These are phyloP conservation scores for Bostrychus sinensis DNA, from an alignment of 2,113 vertebrate species.

Conservation along the genomic window DNA sequence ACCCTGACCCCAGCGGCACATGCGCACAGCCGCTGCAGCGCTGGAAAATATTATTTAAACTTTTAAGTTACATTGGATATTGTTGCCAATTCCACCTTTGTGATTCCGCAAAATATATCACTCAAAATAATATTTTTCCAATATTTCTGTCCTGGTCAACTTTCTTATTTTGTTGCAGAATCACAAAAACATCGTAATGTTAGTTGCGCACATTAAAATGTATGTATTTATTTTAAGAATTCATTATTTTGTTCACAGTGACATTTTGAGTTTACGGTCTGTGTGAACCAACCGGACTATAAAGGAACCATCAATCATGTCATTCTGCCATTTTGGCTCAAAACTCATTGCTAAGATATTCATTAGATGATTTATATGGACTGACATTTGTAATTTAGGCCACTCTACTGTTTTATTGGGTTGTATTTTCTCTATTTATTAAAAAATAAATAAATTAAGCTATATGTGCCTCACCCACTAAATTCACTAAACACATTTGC, in stretches of 20 bases:
- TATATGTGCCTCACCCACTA: not conserved
- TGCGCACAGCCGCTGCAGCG: slow-evolving; percentile 38
- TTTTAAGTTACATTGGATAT: too few relatives aligned
- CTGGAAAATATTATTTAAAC: accelerated
- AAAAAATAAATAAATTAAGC: not conserved
- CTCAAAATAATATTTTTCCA: too few relatives aligned
- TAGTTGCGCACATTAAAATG: too few relatives aligned
- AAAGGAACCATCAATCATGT: not conserved
- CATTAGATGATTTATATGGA: not conserved
- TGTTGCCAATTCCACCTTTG: too few relatives aligned
- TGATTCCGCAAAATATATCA: too few relatives aligned
- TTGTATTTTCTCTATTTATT: not conserved
- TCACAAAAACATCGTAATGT: too few relatives aligned
- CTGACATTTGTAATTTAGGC: not conserved
- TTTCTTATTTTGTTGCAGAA: too few relatives aligned
- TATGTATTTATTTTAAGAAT: slow-evolving; percentile 27
- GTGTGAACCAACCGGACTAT: not conserved
- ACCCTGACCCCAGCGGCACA: slow-evolving; percentile 71
- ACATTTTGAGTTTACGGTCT: too few relatives aligned
- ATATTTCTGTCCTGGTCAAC: too few relatives aligned
- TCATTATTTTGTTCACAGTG: too few relatives aligned
- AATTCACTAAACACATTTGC: slow-evolving; percentile 24
- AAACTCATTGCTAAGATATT: slow-evolving; percentile 35
- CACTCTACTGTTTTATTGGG: not conserved
- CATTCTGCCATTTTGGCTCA: slow-evolving; percentile 67